Evolutionary conservation across 2,888 invertebrate genomes (phyloP), one percentile per base, ranked within the genome.

Genomic region (Microdon myrmicae): DNA sequence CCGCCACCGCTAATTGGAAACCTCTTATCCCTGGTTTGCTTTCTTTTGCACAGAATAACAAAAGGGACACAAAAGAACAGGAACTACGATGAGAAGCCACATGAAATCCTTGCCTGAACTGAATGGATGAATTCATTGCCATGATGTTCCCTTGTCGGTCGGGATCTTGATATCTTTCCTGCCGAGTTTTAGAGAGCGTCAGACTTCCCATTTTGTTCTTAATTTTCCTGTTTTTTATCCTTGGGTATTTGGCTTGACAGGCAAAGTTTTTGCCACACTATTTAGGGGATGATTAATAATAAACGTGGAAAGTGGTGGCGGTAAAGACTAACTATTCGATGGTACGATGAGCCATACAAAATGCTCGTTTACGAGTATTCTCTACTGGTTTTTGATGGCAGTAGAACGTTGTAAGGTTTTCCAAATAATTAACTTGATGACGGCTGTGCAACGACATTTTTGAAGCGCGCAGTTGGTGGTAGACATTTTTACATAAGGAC

Each of bases 1-100:
- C 61, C 61, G 56, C 56, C 56, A 49, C n/a, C 56, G 61, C 61
- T 64, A 64, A 64, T 64, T 64, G 61, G 61, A 64, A 64, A 56
- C 56, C 56, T 56, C 61, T 64, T 64, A 64, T 64, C 61, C 45
- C 47, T 43, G 61, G 61, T 41, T 56, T 51, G 20, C 9, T 34
- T 23, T 17, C 26, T 41, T 25, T 4, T 9, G 19, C n/a, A n/a
- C n/a, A n/a, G n/a, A n/a, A n/a, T n/a, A n/a, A n/a, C n/a, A n/a
- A n/a, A n/a, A n/a, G n/a, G n/a, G n/a, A n/a, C n/a, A n/a, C n/a
- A n/a, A n/a, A n/a, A n/a, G n/a, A n/a, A n/a, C n/a, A n/a, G n/a
- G n/a, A n/a, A n/a, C n/a, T n/a, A n/a, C n/a, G n/a, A n/a, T n/a
- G n/a, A n/a, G n/a, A 38, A 56, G 45, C 61, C 61, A 56, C 61